phyloP scores from a whole-genome alignment of 2,888 invertebrate genomes.

The Amphipyra berbera region DNA sequence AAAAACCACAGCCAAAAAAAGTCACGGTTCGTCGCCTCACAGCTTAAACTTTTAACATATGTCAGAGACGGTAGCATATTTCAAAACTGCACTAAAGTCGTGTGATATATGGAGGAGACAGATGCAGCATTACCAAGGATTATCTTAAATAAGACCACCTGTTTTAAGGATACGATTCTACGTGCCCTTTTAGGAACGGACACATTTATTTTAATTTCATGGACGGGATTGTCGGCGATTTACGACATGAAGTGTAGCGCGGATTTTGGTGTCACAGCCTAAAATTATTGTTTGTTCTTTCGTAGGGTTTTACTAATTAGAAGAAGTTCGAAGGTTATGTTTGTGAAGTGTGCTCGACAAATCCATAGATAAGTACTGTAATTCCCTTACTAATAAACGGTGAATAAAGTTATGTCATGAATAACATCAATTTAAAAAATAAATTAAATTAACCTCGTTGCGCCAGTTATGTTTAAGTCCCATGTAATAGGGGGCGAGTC shows the following conservation, averaged over 20 bases:
- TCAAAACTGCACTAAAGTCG: constrained; percentile 67
- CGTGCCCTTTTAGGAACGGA: constrained; percentile 78
- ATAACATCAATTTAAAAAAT: too few species aligned
- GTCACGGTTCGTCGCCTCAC: constrained; percentile 73
- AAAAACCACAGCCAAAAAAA: constrained; percentile 65
- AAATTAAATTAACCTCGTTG: too few species aligned
- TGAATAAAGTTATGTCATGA: too few species aligned
- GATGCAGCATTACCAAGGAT: constrained; percentile 81
- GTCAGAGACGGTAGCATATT: constrained; percentile 76
- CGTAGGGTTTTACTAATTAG: constrained; percentile 14
- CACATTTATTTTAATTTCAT: constrained; percentile 75
- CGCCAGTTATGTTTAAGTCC: too few species aligned
- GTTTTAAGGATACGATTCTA: constrained; percentile 73
- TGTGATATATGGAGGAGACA: constrained; percentile 73
- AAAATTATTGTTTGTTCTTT: constrained; percentile 24
- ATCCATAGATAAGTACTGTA: too few species aligned
- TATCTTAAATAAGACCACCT: constrained; percentile 86
- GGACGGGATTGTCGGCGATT: constrained; percentile 56
- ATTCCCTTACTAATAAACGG: too few species aligned
- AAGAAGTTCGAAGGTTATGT: constrained; percentile 13
- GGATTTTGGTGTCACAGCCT: constrained; percentile 40
- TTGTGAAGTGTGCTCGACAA: neutral
- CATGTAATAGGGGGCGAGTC: too few species aligned
- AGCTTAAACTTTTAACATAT: constrained; percentile 73
- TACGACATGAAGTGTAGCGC: constrained; percentile 54